These are phyloP conservation scores for Stichodactyla mertensii DNA, from an alignment of 64 coral and sea anemone species.

Conservation along the genomic window DNA sequence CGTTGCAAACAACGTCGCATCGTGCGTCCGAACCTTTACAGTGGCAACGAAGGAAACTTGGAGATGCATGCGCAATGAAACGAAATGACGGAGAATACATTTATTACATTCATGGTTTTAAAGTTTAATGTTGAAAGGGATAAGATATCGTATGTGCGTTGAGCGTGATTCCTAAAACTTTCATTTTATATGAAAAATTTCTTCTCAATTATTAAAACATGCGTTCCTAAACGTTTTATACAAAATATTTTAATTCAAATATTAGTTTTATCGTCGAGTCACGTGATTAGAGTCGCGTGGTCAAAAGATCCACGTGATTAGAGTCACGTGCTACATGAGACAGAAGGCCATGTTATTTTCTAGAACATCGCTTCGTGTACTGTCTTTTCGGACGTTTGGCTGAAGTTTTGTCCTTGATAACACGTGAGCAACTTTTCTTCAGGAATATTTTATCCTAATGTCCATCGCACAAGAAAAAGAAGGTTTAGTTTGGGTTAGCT, in stretches of 20 bases:
- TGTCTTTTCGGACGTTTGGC: constrained; percentile 1
- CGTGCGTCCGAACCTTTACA: no score
- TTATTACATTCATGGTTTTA: no score
- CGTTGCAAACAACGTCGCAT: no score
- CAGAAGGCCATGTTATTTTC: neutral
- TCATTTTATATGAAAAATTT: neutral
- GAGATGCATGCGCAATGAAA: no score
- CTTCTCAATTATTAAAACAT: neutral
- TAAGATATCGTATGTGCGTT: no score
- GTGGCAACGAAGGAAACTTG: no score
- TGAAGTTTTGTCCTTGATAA: neutral
- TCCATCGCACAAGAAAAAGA: neutral
- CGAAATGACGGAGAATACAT: no score
- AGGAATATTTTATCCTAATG: neutral
- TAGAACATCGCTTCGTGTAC: neutral
- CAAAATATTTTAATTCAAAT: neutral
- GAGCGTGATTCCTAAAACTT: no score
- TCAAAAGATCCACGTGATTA: no score
- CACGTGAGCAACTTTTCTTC: neutral
- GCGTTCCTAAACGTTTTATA: neutral
- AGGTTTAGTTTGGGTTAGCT: neutral
- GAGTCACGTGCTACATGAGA: no score
- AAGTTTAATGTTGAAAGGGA: no score
- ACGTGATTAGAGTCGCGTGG: neutral
- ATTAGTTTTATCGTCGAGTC: neutral